phyloP scores from a whole-genome alignment of 2,113 vertebrate genomes.

The Laterallus jamaicensis region DNA sequence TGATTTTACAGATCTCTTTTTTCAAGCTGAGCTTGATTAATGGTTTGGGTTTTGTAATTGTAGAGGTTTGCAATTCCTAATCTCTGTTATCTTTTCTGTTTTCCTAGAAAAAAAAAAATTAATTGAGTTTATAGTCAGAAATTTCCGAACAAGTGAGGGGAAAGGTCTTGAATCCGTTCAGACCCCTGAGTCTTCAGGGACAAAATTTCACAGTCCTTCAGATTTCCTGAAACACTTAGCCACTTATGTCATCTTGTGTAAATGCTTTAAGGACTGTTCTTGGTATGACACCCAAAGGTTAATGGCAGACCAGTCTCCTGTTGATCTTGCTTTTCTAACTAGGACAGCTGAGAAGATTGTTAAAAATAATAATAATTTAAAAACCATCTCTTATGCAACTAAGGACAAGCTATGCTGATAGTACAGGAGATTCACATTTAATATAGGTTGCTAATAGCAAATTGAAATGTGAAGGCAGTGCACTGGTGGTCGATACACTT shows the following conservation, averaged over 20 bases:
- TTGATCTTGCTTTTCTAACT: constrained; percentile 35
- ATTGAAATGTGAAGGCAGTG: not conserved
- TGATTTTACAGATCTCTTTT: constrained; percentile 33
- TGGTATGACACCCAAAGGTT: constrained; percentile 17
- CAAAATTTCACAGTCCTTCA: constrained; percentile 44
- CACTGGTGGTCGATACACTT: not conserved
- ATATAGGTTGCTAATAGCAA: not conserved
- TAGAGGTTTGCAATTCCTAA: constrained; percentile 32
- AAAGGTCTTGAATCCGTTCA: constrained; percentile 7
- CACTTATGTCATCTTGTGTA: constrained; percentile 28
- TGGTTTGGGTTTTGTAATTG: constrained; percentile 10
- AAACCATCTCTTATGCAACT: not conserved
- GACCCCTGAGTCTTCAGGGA: constrained; percentile 27
- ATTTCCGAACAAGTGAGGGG: not conserved
- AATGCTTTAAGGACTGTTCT: not conserved
- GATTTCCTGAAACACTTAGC: constrained; percentile 42
- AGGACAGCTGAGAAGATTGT: not conserved
- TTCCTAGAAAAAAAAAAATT: not conserved
- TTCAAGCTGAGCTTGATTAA: constrained; percentile 33
- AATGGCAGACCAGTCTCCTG: constrained; percentile 7
- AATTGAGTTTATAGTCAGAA: constrained; percentile 47
- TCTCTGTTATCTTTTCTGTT: not conserved
- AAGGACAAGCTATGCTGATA: not conserved
- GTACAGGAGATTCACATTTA: not conserved
- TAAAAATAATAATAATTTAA: not conserved